phyloP scores from a whole-genome alignment of 2,888 invertebrate genomes.

The Germaria angustata region DNA sequence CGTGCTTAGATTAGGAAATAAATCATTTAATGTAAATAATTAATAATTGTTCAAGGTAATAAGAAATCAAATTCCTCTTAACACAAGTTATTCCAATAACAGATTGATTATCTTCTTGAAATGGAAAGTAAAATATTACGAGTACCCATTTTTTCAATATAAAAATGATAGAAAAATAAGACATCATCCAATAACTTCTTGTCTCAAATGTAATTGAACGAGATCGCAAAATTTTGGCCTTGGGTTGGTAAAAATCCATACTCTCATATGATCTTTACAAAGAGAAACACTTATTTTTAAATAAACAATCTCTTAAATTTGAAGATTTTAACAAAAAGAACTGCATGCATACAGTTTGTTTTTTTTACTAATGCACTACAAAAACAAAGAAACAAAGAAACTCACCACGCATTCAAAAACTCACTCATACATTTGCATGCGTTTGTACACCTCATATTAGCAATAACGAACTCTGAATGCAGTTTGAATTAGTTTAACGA shows the following conservation, averaged over 20 bases:
- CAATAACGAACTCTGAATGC: slow-evolving; percentile 36
- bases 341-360: slow-evolving; percentile 7
- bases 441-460: slow-evolving; percentile 15
- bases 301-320: background rate
- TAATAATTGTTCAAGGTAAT: too few relatives aligned
- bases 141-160: too few relatives aligned
- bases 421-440: background rate
- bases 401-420: slow-evolving; percentile 43
- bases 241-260: background rate
- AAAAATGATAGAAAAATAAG: too few relatives aligned
- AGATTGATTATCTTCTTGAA: too few relatives aligned
- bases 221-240: background rate
- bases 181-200: too few relatives aligned
- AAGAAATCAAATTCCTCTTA: too few relatives aligned
- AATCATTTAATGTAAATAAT: too few relatives aligned
- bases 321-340: slow-evolving; percentile 21
- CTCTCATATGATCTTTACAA: background rate
- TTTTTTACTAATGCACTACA: slow-evolving; percentile 6
- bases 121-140: too few relatives aligned
- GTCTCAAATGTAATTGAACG: too few relatives aligned
- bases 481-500: slow-evolving; percentile 63
- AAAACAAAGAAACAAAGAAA: slow-evolving; percentile 20
- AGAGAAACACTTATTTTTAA: too few relatives aligned
- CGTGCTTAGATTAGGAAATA: too few relatives aligned
- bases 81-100: too few relatives aligned